These are phyloP conservation scores for Enteromius argenteus DNA, from an alignment of 2,797 vertebrate species.

Conservation along the genomic window DNA sequence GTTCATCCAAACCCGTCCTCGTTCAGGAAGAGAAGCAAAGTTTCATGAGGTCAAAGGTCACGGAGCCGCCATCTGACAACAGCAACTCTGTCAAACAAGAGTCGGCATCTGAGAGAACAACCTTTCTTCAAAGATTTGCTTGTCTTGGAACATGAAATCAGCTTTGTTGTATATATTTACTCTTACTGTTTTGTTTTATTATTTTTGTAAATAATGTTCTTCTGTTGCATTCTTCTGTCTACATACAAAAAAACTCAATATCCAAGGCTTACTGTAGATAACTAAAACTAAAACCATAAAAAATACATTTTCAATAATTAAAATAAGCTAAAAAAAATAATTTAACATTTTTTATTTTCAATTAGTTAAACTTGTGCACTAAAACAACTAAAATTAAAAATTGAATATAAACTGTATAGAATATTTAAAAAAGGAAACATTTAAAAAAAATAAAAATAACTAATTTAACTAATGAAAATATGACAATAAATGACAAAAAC, in stretches of 20 bases:
- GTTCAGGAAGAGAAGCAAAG: conserved; percentile 83
- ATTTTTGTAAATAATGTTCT: not conserved
- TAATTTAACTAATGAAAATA: too few relatives aligned
- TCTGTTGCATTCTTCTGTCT: not conserved
- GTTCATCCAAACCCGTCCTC: conserved; percentile 80
- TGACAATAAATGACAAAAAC: too few relatives aligned
- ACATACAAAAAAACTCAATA: not conserved
- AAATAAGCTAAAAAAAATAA: too few relatives aligned
- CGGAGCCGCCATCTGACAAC: conserved; percentile 86
- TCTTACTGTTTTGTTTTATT: not conserved
- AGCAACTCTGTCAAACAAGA: conserved; percentile 73
- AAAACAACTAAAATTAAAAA: not conserved
- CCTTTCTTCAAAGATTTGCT: not conserved
- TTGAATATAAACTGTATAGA: too few relatives aligned
- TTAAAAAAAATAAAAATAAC: too few relatives aligned
- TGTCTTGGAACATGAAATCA: not conserved
- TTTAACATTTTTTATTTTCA: too few relatives aligned
- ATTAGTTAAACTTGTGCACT: not conserved
- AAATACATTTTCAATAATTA: not conserved
- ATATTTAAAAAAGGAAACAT: too few relatives aligned
- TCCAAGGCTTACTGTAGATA: not conserved
- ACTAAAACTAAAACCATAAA: not conserved
- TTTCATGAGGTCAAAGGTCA: conserved; percentile 84
- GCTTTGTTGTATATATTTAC: not conserved
- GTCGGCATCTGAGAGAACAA: not conserved